Evolutionary conservation across 2,113 vertebrate species (phyloP), one percentile per base, ranked within the genome.

Genomic region (Nymphicus hollandicus): DNA sequence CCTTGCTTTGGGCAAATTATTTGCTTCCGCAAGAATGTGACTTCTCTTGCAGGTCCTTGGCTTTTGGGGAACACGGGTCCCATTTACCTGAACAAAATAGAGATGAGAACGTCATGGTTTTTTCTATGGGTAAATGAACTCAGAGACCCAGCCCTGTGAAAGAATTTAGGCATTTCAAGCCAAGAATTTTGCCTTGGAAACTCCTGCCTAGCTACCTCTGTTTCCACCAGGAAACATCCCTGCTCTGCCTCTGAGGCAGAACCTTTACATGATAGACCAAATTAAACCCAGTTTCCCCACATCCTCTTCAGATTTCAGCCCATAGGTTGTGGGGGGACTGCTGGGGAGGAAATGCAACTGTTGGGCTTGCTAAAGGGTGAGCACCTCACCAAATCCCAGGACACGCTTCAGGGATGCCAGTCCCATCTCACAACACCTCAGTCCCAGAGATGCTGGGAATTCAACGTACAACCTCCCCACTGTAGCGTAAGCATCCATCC

Each of bases 391-490:
- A 66, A 52, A 64, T 27, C 65, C 55, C 73, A 81, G n/a, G 47
- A 29, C 25, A 58, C 24, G 4, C 23, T 65, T 41, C 46, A 63
- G 65, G 39, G 74, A 15, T 55, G 31, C 17, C 79, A 70, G 12
- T 24, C 31, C 12, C 68, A 25, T 41, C 64, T 61, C 46, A 33
- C 49, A 56, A 2, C 24, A 17, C 9, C 19, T 81, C 29, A 23
- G n/a, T 27, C 22, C 35, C 37, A 49, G 31, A 8, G 31, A 5
- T 29, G 81, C 44, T 89, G 68, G 16, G 37, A 11, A 65, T 33
- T 39, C 64, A 35, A 2, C 0, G 1, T 1, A 37, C n/a, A 55
- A 16, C 13, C 13, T 37, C 25, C 13, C 2, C 0, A 0, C 28
- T 28, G 29, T 9, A 66, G 28, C 1, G 0, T 2, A 24, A 22